Evolutionary conservation across 2,113 vertebrate genomes (phyloP).

Genomic region (Cisticola juncidis): DNA sequence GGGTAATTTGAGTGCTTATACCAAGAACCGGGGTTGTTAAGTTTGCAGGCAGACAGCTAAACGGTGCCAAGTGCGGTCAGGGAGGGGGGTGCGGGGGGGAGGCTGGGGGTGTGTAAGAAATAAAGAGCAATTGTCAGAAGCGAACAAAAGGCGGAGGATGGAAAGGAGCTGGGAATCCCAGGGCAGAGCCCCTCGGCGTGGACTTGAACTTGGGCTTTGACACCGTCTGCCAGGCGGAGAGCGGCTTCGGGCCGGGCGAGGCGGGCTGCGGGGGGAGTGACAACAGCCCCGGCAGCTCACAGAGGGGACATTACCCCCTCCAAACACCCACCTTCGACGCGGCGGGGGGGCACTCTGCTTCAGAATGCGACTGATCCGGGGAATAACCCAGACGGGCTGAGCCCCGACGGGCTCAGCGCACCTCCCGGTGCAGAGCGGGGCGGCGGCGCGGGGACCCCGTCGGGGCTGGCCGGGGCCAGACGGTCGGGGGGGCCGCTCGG

Average conservation of each 20-base stretch:
- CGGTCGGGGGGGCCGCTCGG: constrained; percentile 23
- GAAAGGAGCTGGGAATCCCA: constrained; percentile 65
- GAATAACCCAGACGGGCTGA: background rate
- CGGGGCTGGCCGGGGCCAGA: constrained; percentile 31
- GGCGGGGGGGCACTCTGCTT: background rate
- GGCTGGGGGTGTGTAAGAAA: constrained; percentile 55
- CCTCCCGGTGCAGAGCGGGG: background rate
- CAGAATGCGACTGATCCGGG: background rate
- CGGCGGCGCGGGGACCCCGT: constrained; percentile 19
- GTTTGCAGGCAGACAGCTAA: constrained; percentile 72
- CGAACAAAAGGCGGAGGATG: constrained; percentile 77
- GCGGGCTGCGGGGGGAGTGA: background rate
- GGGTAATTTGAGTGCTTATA: constrained; percentile 69
- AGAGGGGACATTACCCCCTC: background rate
- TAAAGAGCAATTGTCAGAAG: constrained; percentile 73
- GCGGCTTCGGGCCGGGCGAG: background rate
- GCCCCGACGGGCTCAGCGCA: background rate
- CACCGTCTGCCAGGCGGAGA: constrained; percentile 68
- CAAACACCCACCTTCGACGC: background rate
- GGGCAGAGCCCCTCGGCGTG: constrained; percentile 74
- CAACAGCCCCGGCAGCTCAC: background rate
- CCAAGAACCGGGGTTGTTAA: constrained; percentile 59
- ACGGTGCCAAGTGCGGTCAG: constrained; percentile 70
- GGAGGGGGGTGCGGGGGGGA: background rate
- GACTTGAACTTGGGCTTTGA: constrained; percentile 77